These are phyloP conservation scores for cat (Felis catus) DNA, from an alignment of 2,113 vertebrate species.

Conservation along the genomic window DNA sequence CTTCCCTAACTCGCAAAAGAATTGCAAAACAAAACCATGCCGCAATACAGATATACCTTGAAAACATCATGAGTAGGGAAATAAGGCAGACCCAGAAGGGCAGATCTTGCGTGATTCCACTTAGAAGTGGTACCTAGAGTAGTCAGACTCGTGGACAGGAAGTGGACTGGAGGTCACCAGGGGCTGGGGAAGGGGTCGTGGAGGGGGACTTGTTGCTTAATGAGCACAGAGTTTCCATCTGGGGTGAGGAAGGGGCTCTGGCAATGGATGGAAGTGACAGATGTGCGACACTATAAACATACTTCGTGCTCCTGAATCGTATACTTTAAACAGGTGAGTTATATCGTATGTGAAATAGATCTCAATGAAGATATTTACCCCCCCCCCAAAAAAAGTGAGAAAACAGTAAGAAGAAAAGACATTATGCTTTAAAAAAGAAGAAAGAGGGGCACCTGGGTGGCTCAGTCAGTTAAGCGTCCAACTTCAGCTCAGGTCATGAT, in stretches of 20 bases:
- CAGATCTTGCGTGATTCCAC: fast-evolving
- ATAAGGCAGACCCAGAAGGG: background rate
- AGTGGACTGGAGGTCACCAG: fast-evolving
- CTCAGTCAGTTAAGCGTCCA: too few species aligned
- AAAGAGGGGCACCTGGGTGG: background rate
- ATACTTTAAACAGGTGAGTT: background rate
- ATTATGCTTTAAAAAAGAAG: background rate
- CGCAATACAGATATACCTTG: background rate
- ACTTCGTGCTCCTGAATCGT: background rate
- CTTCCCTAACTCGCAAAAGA: background rate
- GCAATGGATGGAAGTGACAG: background rate
- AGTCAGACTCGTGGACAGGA: background rate
- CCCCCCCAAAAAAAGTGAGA: background rate
- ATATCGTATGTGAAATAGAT: background rate
- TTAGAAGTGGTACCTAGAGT: background rate
- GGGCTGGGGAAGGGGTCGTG: fast-evolving
- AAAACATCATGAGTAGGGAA: background rate
- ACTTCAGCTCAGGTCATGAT: too few species aligned
- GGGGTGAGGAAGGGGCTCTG: background rate
- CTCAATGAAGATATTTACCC: background rate
- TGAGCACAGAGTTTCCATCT: background rate
- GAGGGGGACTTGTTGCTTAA: fast-evolving
- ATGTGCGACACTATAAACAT: too few species aligned
- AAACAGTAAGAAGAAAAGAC: background rate
- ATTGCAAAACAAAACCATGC: background rate